Evolutionary conservation across 2,797 vertebrate species (phyloP).

Genomic region (Silurus aristotelis): DNA sequence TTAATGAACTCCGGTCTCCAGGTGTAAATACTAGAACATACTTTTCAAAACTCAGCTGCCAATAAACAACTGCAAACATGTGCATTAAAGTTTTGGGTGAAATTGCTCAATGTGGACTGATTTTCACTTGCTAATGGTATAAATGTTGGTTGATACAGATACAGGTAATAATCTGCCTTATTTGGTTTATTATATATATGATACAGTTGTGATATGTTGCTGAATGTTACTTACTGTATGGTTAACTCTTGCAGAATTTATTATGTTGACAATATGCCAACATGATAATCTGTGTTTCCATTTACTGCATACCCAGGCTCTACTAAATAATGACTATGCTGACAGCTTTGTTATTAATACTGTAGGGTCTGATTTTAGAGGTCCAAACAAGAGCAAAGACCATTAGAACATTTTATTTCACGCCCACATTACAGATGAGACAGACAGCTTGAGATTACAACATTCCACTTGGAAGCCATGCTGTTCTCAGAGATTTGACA

Average conservation of each 20-base stretch:
- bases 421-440: neutral
- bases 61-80: neutral
- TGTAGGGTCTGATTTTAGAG: neutral
- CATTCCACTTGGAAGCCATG: slow-evolving; percentile 1
- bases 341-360: neutral
- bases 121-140: neutral
- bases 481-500: slow-evolving; percentile 12
- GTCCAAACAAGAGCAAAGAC: neutral
- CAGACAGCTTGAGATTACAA: slow-evolving; percentile 22
- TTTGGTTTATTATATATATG: neutral
- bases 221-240: neutral
- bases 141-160: neutral
- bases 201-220: neutral
- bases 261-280: too few species aligned
- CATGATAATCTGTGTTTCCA: neutral
- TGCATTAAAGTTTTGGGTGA: neutral
- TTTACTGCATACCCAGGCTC: neutral
- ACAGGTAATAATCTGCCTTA: neutral
- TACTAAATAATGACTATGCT: neutral
- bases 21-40: neutral
- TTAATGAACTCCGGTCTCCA: neutral
- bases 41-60: too few species aligned
- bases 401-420: neutral
- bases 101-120: neutral
- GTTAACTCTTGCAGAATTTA: neutral